phyloP scores from a whole-genome alignment of 1,140 invertebrate species.

The Maconellicoccus hirsutus region DNA sequence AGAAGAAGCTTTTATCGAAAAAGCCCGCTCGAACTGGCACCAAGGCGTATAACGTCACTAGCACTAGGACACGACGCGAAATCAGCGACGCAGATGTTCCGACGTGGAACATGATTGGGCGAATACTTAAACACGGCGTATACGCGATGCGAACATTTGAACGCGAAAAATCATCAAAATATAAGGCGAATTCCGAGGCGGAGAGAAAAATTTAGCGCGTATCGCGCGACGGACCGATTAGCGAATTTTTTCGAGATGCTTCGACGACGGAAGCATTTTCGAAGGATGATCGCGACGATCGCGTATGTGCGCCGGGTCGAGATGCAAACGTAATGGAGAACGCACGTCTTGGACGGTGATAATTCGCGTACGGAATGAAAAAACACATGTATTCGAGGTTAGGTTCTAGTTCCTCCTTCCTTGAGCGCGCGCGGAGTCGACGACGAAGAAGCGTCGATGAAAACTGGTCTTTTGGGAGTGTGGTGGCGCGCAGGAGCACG shows the following conservation, averaged over 20 bases:
- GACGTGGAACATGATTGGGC: background rate
- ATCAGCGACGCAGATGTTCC: background rate
- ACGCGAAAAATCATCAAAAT: background rate
- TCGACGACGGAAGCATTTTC: background rate
- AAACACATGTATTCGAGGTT: slow-evolving; percentile 8
- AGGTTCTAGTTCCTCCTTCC: background rate
- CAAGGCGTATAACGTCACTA: background rate
- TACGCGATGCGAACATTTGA: background rate
- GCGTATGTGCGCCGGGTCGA: too few species aligned
- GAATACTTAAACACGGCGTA: background rate
- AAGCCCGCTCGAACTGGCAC: background rate
- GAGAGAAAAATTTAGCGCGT: background rate
- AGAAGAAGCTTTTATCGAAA: background rate
- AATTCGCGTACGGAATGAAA: background rate
- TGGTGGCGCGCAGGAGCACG: background rate
- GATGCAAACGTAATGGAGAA: too few species aligned
- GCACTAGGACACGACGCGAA: background rate
- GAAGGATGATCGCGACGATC: too few species aligned
- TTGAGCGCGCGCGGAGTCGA: background rate
- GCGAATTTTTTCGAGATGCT: background rate
- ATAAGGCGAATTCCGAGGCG: background rate
- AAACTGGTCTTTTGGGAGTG: background rate
- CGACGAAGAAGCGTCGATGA: background rate
- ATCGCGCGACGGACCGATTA: background rate
- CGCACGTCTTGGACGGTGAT: background rate